Evolutionary conservation across 2,888 invertebrate species (phyloP).

Genomic region (Eucriotettix oculatus): DNA sequence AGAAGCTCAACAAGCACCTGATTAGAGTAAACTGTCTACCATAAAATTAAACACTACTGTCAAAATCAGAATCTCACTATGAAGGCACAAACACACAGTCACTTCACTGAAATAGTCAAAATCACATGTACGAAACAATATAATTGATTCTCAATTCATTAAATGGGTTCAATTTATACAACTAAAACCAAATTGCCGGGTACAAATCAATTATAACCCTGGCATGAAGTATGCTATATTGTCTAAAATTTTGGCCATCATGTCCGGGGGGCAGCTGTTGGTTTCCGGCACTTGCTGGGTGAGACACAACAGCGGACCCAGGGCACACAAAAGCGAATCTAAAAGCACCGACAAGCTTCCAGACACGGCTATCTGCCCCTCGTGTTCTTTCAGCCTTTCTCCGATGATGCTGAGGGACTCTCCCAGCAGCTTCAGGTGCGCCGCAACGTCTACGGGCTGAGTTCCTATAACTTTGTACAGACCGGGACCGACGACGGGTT

Average conservation of each 20-base stretch:
- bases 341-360: conserved; percentile 84
- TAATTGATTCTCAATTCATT: too few species aligned
- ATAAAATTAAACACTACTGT: too few species aligned
- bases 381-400: conserved; percentile 80
- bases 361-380: conserved; percentile 90
- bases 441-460: conserved; percentile 77
- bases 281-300: conserved; percentile 67
- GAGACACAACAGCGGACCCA: conserved; percentile 75
- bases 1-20: too few species aligned
- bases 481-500: conserved; percentile 24
- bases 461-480: conserved; percentile 40
- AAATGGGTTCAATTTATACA: too few species aligned
- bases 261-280: conserved; percentile 36
- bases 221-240: conserved; percentile 63
- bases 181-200: too few species aligned
- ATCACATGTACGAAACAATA: too few species aligned
- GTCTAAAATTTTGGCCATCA: conserved; percentile 55
- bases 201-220: conserved; percentile 3
- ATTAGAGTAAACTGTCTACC: too few species aligned
- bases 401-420: conserved; percentile 90
- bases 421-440: conserved; percentile 78
- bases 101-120: too few species aligned
- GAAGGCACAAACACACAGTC: too few species aligned
- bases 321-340: conserved; percentile 80
- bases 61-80: too few species aligned